Evolutionary conservation across 2,797 vertebrate genomes (phyloP), one percentile per base, ranked within the genome.

Genomic region (Mus caroli): DNA sequence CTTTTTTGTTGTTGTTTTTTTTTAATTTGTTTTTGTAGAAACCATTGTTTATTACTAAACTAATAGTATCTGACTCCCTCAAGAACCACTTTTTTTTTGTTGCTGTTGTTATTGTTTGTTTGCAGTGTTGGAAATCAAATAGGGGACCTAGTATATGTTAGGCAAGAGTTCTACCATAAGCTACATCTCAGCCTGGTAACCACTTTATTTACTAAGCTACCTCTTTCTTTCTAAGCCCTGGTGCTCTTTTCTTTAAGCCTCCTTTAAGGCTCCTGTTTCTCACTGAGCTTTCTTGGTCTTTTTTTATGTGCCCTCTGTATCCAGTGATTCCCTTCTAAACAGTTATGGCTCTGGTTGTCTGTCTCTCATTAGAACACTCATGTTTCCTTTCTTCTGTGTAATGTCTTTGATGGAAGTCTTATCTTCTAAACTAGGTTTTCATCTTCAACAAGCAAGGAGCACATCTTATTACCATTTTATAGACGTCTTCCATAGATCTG

Each of bases 391-490:
- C 79, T 89, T 88, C 12, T 90, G 87, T 94, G 34, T 84, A 60
- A 50, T 95, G 62, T 92, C 96, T 96, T 87, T 88, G 60, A 78
- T 82, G 31, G 13, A 88, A 95, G 54, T 89, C 92, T 93, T 95
- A 88, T 83, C 91, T 88, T 34, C 22, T 54, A 88, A 88, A 77
- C 62, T 94, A 46, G 54, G 77, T 75, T 88, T 28, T 75, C 86
- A 80, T 31, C 37, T 90, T 73, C 87, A 95, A 58, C 91, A 97
- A 94, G 73, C 52, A 96, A 97, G 84, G 93, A 88, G 84, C 28
- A 92, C 67, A 86, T 97, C 60, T 96, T 93, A 96, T 94, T 95
- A 95, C 92, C 91, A 93, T 97, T 96, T 97, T 96, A 82, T 95
- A 83, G 95, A 93, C 69, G 76, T 96, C 90, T 88, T 96, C 50